Evolutionary conservation across 2,797 vertebrate genomes (phyloP), one percentile per base, ranked within the genome.

Genomic region (Varecia variegata): DNA sequence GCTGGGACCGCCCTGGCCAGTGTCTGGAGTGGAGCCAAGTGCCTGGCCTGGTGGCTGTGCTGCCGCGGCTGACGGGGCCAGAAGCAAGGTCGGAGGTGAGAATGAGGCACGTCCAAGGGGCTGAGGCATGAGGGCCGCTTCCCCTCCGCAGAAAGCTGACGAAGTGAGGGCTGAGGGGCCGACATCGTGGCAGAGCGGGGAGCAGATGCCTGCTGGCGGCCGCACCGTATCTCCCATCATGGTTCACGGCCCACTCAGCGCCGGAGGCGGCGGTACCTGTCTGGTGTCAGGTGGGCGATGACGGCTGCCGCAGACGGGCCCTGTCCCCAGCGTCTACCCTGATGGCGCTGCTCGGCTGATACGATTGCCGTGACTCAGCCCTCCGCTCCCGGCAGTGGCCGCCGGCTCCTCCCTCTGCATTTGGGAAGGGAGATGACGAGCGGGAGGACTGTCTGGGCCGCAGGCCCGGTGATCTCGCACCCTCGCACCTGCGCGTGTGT

Each of bases 161-260:
- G 96, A 96, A 99, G 98, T 98, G 98, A 98, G 98, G 97, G 98
- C 98, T 97, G 96, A 98, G 98, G 98, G 98, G 97, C 98, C 98
- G 98, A 98, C 98, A 98, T 98, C 98, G 98, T 95, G 96, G 98
- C 94, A 95, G 97, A 98, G 98, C 98, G 97, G 97, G 98, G 99
- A 99, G 99, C 98, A 98, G 99, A 99, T 99, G 99, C 99, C 98
- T 98, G 98, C 98, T 99, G 98, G 98, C 98, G 98, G 98, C 98
- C 54, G 3, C 11, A 23, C 7, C 98, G 98, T 99, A 99, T 99
- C 99, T 98, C 98, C 99, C 98, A 99, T 99, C 98, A 94, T 98
- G 99, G 99, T 98, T 99, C 99, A 98, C 97, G 98, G 98, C 98
- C 97, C 97, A 99, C 99, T 99, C 98, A 98, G 99, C 98, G 98